Conservation (phyloP, 2,888 invertebrate genomes). For the Sericinus montela region DNA sequence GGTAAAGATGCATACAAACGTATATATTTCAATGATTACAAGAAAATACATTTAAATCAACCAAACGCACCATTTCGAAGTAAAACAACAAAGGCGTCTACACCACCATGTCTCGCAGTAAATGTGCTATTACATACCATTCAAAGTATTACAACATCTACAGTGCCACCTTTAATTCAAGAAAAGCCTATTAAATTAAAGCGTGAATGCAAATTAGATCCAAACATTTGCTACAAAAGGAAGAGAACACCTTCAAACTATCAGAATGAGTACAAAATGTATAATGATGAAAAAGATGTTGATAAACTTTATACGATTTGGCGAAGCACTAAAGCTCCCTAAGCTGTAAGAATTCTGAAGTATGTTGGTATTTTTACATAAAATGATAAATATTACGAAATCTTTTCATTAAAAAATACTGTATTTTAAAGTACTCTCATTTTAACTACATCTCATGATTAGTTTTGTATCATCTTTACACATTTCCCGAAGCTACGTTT, state of each 20-base stretch:
- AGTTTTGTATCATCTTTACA: no score
- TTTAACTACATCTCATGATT: no score
- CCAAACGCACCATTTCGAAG: constrained; percentile 39
- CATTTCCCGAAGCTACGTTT: no score
- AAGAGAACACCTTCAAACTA: not conserved
- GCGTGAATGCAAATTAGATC: not conserved
- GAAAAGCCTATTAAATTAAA: not conserved
- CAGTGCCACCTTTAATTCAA: not conserved
- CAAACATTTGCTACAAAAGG: constrained; percentile 1
- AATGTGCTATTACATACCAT: not conserved
- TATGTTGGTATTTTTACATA: no score
- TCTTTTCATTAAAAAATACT: no score
- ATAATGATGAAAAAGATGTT: not conserved
- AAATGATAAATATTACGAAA: no score
- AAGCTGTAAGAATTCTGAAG: not conserved
- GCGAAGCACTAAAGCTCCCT: not conserved
- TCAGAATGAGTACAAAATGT: not conserved
- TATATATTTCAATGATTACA: constrained; percentile 36
- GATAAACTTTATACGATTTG: not conserved
- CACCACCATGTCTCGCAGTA: not conserved
- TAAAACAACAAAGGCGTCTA: constrained; percentile 18
- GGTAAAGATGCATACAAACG: constrained; percentile 34
- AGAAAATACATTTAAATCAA: constrained; percentile 22
- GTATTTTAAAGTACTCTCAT: no score
- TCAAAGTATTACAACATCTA: not conserved